These are phyloP conservation scores for Buathra laborator DNA, from an alignment of 2,888 invertebrate species.

Conservation along the genomic window DNA sequence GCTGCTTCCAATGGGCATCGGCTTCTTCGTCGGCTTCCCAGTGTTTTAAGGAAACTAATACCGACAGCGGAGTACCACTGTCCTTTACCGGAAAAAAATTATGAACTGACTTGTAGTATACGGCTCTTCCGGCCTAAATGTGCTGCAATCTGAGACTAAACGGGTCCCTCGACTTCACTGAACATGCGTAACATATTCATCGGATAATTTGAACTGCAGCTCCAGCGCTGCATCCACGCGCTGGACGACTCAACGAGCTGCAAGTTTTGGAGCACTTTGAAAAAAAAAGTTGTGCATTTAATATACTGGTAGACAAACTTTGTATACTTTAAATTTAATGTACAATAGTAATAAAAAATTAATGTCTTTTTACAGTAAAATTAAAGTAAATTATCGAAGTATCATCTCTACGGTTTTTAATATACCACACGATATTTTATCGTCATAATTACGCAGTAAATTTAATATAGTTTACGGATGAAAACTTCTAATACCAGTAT, in stretches of 20 bases:
- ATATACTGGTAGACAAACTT: too few species aligned
- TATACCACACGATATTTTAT: too few species aligned
- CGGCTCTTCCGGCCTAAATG: slow-evolving; percentile 34
- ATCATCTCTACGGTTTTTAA: too few species aligned
- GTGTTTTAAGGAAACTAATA: slow-evolving; percentile 78
- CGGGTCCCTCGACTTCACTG: background rate
- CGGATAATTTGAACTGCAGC: background rate
- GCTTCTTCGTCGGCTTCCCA: slow-evolving; percentile 71
- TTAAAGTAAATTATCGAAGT: too few species aligned
- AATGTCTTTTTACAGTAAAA: too few species aligned
- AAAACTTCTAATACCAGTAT: background rate
- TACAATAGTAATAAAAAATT: background rate
- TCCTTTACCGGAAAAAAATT: slow-evolving; percentile 68
- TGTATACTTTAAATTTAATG: background rate
- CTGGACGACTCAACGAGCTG: too few species aligned
- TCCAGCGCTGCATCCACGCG: background rate
- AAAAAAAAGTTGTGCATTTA: too few species aligned
- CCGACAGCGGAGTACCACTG: slow-evolving; percentile 50
- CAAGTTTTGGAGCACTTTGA: too few species aligned
- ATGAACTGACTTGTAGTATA: slow-evolving; percentile 37
- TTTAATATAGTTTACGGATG: background rate
- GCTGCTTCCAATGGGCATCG: slow-evolving; percentile 58
- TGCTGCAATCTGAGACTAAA: slow-evolving; percentile 52
- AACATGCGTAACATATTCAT: background rate
- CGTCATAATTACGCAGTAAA: background rate